phyloP scores from a whole-genome alignment of 2,888 invertebrate genomes.

The Lysandra bellargus region DNA sequence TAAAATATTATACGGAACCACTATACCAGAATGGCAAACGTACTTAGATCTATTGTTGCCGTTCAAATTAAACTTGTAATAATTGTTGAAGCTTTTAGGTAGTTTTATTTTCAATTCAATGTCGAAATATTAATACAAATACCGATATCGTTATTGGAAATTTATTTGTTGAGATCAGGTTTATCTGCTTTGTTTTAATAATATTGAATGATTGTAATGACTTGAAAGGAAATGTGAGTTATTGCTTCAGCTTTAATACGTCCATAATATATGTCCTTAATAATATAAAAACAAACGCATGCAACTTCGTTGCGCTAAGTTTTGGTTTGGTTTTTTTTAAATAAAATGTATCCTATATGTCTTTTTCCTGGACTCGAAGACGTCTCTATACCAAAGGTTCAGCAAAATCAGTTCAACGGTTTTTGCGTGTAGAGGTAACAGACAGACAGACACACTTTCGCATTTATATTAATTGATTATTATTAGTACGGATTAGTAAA shows the following conservation, averaged over 20 bases:
- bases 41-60: background rate
- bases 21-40: background rate
- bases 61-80: constrained; percentile 12
- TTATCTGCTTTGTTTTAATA: background rate
- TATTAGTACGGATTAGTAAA: background rate
- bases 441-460: no score
- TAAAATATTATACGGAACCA: background rate
- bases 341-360: no score
- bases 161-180: background rate
- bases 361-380: no score
- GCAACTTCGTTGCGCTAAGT: no score
- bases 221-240: background rate
- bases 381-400: no score
- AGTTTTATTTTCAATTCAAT: background rate
- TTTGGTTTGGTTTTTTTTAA: no score
- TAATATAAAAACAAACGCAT: no score
- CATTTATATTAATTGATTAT: no score
- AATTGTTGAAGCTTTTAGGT: constrained; percentile 9
- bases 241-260: background rate
- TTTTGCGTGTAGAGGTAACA: background rate
- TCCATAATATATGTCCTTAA: no score
- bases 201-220: background rate
- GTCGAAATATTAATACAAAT: constrained; percentile 15
- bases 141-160: constrained; percentile 11
- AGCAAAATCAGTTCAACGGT: no score